Evolutionary conservation across 1,140 invertebrate species (phyloP), one percentile per base, ranked within the genome.

Genomic region (Hyles vespertilio): DNA sequence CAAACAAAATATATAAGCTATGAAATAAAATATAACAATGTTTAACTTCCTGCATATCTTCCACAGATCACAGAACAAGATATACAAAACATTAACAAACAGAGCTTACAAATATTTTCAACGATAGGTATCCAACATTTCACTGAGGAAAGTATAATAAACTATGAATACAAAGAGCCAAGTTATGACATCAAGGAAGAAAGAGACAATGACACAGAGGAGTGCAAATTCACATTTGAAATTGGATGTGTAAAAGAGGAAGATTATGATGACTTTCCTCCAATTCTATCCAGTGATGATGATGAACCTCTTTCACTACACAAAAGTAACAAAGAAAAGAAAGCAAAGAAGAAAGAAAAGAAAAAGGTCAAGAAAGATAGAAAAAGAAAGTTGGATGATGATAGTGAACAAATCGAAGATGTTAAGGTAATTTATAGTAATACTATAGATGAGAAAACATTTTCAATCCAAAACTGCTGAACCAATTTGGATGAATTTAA

Each of bases 251-350:
- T 57, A 6, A 56, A 64, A 43, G 57, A 57, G 32, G 58, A 64
- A 22, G 43, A 56, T n/a, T 56, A 36, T 56, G 54, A 48, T 56
- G 32, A 47, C 34, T 34, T 44, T 32, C 1, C 44, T 9, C 6
- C 32, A 11, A 7, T 40, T 5, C 6, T 46, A 6, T 60, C 58
- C 3, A 65, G 58, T 50, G 63, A 65, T 50, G 62, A 64, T 45
- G 49, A 56, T 50, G 58, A 65, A 47, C 55, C 63, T 5, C 33
- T 60, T 1, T 60, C 51, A 5, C 6, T 50, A 3, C 51, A 65
- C 40, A 58, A 60, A 36, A 56, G 22, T 34, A 56, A 34, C 5
- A 56, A 36, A 43, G 36, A 53, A 40, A 58, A 60, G 32, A 60
- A 65, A 22, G 5, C 2, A 6, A 32, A 46, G 32, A 49, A 54